These are phyloP conservation scores for Azorinus chamasolen DNA, from an alignment of 2,888 invertebrate genomes.

Conservation along the genomic window DNA sequence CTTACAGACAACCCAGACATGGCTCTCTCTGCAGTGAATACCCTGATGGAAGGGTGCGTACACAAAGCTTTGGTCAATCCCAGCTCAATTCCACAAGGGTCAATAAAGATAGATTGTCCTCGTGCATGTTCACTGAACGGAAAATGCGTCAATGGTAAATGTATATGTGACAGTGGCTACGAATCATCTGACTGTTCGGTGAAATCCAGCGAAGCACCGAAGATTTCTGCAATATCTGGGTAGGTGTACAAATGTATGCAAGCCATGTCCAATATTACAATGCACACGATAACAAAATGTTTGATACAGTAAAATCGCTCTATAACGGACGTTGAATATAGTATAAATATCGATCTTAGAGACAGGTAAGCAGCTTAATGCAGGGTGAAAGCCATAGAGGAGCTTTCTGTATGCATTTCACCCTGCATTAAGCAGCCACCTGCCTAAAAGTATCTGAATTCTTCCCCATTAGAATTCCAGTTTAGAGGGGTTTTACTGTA, in stretches of 20 bases:
- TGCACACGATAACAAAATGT: too few relatives aligned
- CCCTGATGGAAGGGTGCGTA: slow-evolving; percentile 38
- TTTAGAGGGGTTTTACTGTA: too few relatives aligned
- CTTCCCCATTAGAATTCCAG: too few relatives aligned
- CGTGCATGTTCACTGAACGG: slow-evolving; percentile 55
- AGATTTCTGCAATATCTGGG: slow-evolving; percentile 23
- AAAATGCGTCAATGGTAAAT: slow-evolving; percentile 32
- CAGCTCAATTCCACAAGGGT: slow-evolving; percentile 14
- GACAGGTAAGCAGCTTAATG: too few relatives aligned
- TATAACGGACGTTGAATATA: too few relatives aligned
- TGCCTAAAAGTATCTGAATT: too few relatives aligned
- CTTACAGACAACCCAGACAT: slow-evolving; percentile 41
- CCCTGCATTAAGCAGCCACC: too few relatives aligned
- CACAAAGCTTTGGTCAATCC: slow-evolving; percentile 14
- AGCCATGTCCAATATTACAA: too few relatives aligned
- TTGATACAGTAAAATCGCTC: too few relatives aligned
- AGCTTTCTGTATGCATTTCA: too few relatives aligned
- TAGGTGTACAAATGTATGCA: slow-evolving; percentile 10
- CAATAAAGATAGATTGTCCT: slow-evolving; percentile 19
- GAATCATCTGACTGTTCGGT: slow-evolving; percentile 44
- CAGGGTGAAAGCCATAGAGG: too few relatives aligned
- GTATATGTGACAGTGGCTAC: slow-evolving; percentile 34
- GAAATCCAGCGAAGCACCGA: slow-evolving; percentile 17
- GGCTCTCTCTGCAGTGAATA: slow-evolving; percentile 31
- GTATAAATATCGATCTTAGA: too few relatives aligned